Percentiles rank a stretch among this genome's conserved stretches.
Evolutionary conservation across 2,888 invertebrate genomes (phyloP).

Genomic region (Nasonia oneida): DNA sequence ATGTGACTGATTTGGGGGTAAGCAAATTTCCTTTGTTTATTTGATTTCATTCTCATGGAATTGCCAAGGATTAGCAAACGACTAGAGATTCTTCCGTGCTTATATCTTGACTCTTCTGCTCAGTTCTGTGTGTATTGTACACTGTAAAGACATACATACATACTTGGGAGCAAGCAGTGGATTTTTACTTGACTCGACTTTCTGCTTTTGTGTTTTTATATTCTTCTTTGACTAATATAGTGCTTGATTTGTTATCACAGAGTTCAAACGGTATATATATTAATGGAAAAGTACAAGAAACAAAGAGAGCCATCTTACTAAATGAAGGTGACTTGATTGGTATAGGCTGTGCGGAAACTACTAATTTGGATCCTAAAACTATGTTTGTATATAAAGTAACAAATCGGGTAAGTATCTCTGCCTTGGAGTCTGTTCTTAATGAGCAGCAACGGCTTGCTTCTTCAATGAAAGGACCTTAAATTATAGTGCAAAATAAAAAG

Average conservation of each 20-base stretch:
- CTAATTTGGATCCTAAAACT: background rate
- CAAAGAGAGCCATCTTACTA: constrained; percentile 76
- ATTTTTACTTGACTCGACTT: background rate
- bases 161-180: background rate
- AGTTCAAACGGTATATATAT: constrained; percentile 83
- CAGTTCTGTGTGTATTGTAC: too few species aligned
- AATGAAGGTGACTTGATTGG: constrained; percentile 81
- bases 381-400: constrained; percentile 59
- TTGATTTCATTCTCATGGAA: background rate
- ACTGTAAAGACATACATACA: too few species aligned
- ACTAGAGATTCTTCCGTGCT: background rate
- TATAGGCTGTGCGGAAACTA: constrained; percentile 79
- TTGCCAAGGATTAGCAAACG: background rate
- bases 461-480: too few species aligned
- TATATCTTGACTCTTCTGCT: too few species aligned
- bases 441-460: background rate
- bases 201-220: background rate
- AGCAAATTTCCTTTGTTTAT: constrained; percentile 30
- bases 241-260: constrained; percentile 74
- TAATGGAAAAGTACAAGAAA: constrained; percentile 78
- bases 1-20: constrained; percentile 71
- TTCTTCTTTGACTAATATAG: constrained; percentile 6
- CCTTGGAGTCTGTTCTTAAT: too few species aligned
- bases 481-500: too few species aligned
- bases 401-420: constrained; percentile 44